phyloP scores from a whole-genome alignment of 2,797 vertebrate genomes.

The Lateolabrax maculatus region DNA sequence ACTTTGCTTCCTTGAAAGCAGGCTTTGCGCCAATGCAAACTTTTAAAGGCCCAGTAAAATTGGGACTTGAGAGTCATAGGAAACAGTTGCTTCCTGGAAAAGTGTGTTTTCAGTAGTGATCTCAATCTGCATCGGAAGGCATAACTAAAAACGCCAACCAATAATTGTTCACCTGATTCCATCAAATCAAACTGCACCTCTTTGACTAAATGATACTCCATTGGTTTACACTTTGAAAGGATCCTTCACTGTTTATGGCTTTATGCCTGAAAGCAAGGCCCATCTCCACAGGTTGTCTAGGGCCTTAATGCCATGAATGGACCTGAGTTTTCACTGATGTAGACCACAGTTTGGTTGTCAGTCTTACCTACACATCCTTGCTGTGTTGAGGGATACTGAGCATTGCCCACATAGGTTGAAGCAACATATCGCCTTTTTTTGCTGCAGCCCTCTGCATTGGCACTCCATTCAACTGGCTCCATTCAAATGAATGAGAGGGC shows the following conservation, averaged over 20 bases:
- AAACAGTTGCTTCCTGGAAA: constrained; percentile 11
- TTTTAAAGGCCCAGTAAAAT: neutral
- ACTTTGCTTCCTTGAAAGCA: constrained; percentile 18
- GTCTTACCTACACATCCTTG: too few species aligned
- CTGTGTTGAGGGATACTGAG: too few species aligned
- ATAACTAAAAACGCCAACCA: neutral
- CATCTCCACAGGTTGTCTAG: too few species aligned
- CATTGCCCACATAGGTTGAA: too few species aligned
- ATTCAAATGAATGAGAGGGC: neutral
- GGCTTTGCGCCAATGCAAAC: constrained; percentile 1
- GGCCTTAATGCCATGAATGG: too few species aligned
- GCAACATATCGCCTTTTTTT: too few species aligned
- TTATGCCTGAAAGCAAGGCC: neutral
- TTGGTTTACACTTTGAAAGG: neutral
- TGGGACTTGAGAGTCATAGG: too few species aligned
- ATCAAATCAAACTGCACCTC: neutral
- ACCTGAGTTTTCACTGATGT: too few species aligned
- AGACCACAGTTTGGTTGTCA: too few species aligned
- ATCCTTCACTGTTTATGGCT: neutral
- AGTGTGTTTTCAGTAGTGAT: neutral
- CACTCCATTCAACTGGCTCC: neutral
- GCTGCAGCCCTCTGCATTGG: neutral
- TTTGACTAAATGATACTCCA: neutral
- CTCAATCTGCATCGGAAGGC: neutral
- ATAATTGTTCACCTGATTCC: too few species aligned